A percentile compares a stretch with the other conserved stretches of the same genome.
Evolutionary conservation across 2,888 invertebrate species (phyloP).

Genomic region (Crioceris asparagi): DNA sequence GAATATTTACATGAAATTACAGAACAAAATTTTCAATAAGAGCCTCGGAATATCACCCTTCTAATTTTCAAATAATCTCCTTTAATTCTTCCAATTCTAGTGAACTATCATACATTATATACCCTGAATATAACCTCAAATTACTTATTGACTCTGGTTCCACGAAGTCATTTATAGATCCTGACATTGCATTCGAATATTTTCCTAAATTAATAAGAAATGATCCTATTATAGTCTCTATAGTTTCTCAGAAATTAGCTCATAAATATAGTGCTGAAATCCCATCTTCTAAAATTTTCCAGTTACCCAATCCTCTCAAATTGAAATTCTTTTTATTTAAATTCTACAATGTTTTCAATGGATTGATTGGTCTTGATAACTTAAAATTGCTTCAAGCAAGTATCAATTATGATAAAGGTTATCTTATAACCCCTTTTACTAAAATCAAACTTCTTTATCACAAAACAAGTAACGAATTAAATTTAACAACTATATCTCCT

Average conservation of each 20-base stretch:
- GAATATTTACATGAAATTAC: too few relatives aligned
- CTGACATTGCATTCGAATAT: slow-evolving; percentile 9
- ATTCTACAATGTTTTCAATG: too few relatives aligned
- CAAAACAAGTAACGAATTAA: too few relatives aligned
- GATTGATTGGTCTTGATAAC: too few relatives aligned
- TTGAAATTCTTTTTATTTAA: too few relatives aligned
- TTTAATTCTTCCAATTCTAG: neutral
- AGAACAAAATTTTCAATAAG: slow-evolving; percentile 3
- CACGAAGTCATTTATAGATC: slow-evolving; percentile 11
- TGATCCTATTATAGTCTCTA: too few relatives aligned
- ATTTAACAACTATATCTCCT: slow-evolving; percentile 3
- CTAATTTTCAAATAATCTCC: neutral
- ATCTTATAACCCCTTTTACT: neutral
- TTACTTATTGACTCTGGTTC: slow-evolving; percentile 12
- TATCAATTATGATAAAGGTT: too few relatives aligned
- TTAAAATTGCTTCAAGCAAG: neutral
- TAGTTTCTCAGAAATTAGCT: too few relatives aligned
- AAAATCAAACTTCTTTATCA: slow-evolving; percentile 3
- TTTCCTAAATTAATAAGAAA: slow-evolving; percentile 8
- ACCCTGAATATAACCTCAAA: slow-evolving; percentile 14
- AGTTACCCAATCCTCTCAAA: too few relatives aligned
- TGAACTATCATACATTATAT: slow-evolving; percentile 12
- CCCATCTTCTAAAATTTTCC: too few relatives aligned
- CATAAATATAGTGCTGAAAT: too few relatives aligned
- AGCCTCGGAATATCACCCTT: too few relatives aligned